Conservation (phyloP, 2,113 vertebrate species). For the Burhinus bistriatus region DNA sequence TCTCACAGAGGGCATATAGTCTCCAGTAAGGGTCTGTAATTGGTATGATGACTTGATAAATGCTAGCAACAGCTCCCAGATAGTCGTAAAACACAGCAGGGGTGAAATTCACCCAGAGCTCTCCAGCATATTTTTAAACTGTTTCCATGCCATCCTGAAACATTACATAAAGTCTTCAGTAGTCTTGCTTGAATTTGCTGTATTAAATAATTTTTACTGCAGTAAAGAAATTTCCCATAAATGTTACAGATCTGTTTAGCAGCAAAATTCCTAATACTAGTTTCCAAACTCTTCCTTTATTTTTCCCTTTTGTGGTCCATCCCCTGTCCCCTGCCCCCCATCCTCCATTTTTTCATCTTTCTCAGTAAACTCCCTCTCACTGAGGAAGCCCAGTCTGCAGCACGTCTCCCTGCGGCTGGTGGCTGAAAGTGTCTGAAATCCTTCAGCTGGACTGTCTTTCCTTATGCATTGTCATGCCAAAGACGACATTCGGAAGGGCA, state of each 20-base stretch:
- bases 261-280: not conserved
- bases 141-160: constrained; percentile 20
- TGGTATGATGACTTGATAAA: not conserved
- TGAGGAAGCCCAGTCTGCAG: not conserved
- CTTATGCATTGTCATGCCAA: not conserved
- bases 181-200: not conserved
- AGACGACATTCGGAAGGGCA: not conserved
- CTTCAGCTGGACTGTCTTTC: not conserved
- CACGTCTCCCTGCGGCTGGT: not conserved
- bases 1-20: not conserved
- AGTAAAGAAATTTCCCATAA: not conserved
- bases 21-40: constrained; percentile 38
- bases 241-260: not conserved
- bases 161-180: not conserved
- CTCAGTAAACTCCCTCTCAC: not conserved
- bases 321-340: too few species aligned
- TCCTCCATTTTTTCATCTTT: not conserved
- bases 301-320: not conserved
- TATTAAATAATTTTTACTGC: not conserved
- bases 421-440: not conserved
- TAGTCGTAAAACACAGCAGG: not conserved
- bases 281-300: not conserved
- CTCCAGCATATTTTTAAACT: not conserved
- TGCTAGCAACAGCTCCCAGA: constrained; percentile 19
- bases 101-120: not conserved